Percentiles rank a stretch among this genome's conserved stretches.
Evolutionary conservation across 2,888 invertebrate species (phyloP).

Genomic region (Chrysolina oricalcia): DNA sequence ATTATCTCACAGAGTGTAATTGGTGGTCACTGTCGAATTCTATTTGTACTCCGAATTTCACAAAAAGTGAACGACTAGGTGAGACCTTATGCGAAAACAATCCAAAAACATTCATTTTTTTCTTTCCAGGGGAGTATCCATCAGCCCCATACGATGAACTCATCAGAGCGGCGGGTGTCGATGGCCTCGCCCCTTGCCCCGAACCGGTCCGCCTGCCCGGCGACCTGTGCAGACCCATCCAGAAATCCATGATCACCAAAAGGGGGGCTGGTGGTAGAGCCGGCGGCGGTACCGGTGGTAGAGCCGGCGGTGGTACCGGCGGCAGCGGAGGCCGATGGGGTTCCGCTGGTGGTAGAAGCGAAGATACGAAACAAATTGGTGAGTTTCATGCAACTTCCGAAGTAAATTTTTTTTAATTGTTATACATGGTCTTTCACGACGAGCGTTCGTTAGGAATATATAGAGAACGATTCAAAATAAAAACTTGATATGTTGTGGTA

Average conservation of each 20-base stretch:
- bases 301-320: constrained; percentile 43
- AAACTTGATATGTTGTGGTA: too few relatives aligned
- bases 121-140: constrained; percentile 70
- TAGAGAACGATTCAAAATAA: too few relatives aligned
- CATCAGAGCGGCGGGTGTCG: constrained; percentile 74
- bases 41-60: background rate
- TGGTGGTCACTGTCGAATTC: too few relatives aligned
- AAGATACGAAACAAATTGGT: constrained; percentile 33
- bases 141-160: constrained; percentile 76
- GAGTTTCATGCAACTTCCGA: too few relatives aligned
- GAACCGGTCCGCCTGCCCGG: constrained; percentile 76
- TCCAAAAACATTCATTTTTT: background rate
- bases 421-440: too few relatives aligned
- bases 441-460: too few relatives aligned
- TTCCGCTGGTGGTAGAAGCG: constrained; percentile 32
- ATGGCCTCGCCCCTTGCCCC: constrained; percentile 74
- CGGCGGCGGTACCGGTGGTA: constrained; percentile 48
- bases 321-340: constrained; percentile 45
- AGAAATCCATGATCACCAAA: constrained; percentile 68
- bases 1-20: too few relatives aligned
- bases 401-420: too few relatives aligned
- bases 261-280: constrained; percentile 58
- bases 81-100: background rate
- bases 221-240: constrained; percentile 75
- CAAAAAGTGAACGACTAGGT: constrained; percentile 1